phyloP scores from a whole-genome alignment of 2,888 invertebrate genomes.

The Neocrepidodera transversa region DNA sequence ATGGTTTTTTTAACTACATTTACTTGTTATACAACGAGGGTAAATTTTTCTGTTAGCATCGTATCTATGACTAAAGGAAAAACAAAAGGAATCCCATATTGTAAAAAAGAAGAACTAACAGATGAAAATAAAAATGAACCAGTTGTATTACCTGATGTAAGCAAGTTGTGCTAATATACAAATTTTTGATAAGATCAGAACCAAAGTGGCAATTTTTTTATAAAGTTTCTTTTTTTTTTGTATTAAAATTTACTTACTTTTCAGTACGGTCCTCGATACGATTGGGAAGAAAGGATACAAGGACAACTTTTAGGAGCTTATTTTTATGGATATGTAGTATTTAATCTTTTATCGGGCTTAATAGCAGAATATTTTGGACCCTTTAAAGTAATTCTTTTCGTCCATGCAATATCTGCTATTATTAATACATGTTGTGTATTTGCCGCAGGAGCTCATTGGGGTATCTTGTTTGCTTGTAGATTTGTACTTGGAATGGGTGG shows the following conservation, averaged over 20 bases:
- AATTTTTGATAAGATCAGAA: too few species aligned
- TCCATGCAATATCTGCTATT: conserved; percentile 30
- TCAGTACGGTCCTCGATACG: conserved; percentile 62
- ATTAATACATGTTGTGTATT: conserved; percentile 61
- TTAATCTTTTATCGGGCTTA: conserved; percentile 70
- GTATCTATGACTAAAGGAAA: conserved; percentile 29
- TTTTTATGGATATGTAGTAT: conserved; percentile 72
- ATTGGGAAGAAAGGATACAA: conserved; percentile 69
- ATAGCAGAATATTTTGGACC: conserved; percentile 42
- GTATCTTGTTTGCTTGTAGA: conserved; percentile 63
- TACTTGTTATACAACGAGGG: conserved; percentile 26
- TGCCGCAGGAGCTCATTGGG: conserved; percentile 63
- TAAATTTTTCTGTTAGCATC: conserved; percentile 29
- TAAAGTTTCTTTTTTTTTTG: too few species aligned
- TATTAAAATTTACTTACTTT: too few species aligned
- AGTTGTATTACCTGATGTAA: conserved; percentile 17
- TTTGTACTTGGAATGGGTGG: conserved; percentile 62
- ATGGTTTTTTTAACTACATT: conserved; percentile 28
- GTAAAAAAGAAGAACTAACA: not conserved
- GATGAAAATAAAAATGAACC: not conserved
- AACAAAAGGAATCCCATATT: conserved; percentile 22
- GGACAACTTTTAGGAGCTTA: conserved; percentile 70
- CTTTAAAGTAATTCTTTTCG: conserved; percentile 35
- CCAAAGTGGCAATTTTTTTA: too few species aligned
- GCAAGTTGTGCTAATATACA: too few species aligned